Base-by-base conservation (phyloP, 2,888 invertebrate species). In the Cheilosia variabilis region DNA sequence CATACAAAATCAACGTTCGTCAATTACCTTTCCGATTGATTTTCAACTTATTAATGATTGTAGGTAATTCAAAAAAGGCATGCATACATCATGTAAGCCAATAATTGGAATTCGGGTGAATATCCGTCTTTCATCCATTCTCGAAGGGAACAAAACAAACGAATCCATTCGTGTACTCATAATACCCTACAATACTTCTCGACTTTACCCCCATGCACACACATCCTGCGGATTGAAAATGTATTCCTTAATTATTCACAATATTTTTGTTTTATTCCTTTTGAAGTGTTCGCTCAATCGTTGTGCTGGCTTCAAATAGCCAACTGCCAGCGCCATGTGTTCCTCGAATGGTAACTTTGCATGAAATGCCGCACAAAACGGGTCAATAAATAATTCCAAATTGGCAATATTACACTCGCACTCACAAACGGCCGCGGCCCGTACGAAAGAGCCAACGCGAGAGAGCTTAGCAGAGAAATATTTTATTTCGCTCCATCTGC, bases 401-500 rank as follows among this genome's bases (percentile, higher is more conserved):
- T 84, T 65, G 83, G 69, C 68, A 53, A 47, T 58, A 53, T 57
- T 69, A 55, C 63, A 69, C 52, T 52, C 53, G 24, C 27, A 63
- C 45, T 52, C 57, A 37, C 22, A 66, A 55, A 52, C 17, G 34
- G 22, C 47, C 7, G 19, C 5, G 19, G 17, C 34, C 37, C 37
- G 19, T 9, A 9, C 17, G 47, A 47, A 9, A 47, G 17, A 47
- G 45, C 45, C 45, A n/a, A 45, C 45, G 17, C 17, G 55, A 50
- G 69, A 50, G 69, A 62, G 69, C 63, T 76, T 81, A 81, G 71
- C 71, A 47, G 50, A n/a, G 73, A 73, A 73, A 68, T 79, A 83
- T 76, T 83, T 83, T 73, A 78, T 78, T 72, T 68, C 79, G 62
- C 68, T 79, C 69, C 83, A 79, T 79, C 78, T 78, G 82, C 82